Evolutionary conservation across 2,888 invertebrate genomes (phyloP), one percentile per base, ranked within the genome.

Genomic region (Habrosyne pyritoides): DNA sequence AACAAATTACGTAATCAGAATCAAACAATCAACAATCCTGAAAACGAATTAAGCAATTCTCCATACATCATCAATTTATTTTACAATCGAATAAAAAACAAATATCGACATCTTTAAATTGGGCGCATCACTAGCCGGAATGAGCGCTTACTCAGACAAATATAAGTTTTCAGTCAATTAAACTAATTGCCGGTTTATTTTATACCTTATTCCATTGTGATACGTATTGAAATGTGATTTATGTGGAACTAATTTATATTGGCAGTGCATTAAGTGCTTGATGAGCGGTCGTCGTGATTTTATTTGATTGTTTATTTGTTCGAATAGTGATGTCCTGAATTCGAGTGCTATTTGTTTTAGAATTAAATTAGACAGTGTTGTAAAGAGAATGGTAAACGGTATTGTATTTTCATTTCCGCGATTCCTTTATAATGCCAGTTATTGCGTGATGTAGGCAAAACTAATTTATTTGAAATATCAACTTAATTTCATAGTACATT

Each of bases 271-370:
- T 81, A 83, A 84, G 83, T 87, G 85, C 81, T 81, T 82, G 84
- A 84, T 85, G 86, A 85, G 81, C 83, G 83, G 71, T 77, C 72
- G 75, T 75, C 71, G 79, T 84, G 85, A 87, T 88, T 88, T 88
- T 87, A 86, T 88, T 87, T 84, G 83, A 86, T 86, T 87, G 86
- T 87, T 86, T 87, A 81, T 87, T 84, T 85, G 83, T 83, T 77
- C 83, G 83, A 84, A 85, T 85, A 79, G 80, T 80, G 71, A 59
- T 55, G 56, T 59, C 61, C 61, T 26, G 10, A 33, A 10, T 42
- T 28, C 14, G 24, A 55, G 50, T 50, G 12, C 21, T 18, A 10
- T 50, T 28, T 28, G 28, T 18, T 49, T 8, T 26, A 14, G 49
- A n/a, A 28, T 49, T n/a, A n/a, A 22, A 14, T 24, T 26, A 26